phyloP scores from a whole-genome alignment of 2,888 invertebrate genomes.

The Terebella lapidaria region DNA sequence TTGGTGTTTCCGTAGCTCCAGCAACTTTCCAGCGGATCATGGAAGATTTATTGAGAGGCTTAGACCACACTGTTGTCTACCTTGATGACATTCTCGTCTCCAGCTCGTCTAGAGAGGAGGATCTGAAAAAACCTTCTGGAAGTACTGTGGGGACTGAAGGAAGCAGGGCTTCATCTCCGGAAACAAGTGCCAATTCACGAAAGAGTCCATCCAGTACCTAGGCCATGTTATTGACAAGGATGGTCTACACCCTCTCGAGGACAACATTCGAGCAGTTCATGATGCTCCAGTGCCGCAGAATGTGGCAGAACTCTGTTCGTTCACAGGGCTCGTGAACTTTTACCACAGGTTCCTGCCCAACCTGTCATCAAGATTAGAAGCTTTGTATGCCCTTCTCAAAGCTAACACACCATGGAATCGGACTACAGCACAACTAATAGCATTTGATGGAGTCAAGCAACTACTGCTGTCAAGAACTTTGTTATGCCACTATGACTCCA shows the following conservation, averaged over 20 bases:
- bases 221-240: neutral
- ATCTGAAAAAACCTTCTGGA: neutral
- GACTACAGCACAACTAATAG: neutral
- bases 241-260: neutral
- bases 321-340: neutral
- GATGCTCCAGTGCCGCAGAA: constrained; percentile 1
- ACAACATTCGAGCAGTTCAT: neutral
- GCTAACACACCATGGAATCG: neutral
- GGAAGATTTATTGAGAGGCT: neutral
- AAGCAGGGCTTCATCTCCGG: neutral
- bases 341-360: neutral
- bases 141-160: neutral
- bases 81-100: neutral
- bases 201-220: neutral
- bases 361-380: neutral
- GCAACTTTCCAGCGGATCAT: constrained; percentile 3
- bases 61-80: neutral
- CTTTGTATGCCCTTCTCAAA: neutral
- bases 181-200: neutral
- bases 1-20: neutral
- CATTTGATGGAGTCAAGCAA: neutral
- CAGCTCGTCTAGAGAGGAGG: neutral
- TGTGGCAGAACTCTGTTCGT: neutral
- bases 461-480: neutral
- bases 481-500: neutral